Conservation (phyloP, 2,888 invertebrate species). For the Dynastes maya region DNA sequence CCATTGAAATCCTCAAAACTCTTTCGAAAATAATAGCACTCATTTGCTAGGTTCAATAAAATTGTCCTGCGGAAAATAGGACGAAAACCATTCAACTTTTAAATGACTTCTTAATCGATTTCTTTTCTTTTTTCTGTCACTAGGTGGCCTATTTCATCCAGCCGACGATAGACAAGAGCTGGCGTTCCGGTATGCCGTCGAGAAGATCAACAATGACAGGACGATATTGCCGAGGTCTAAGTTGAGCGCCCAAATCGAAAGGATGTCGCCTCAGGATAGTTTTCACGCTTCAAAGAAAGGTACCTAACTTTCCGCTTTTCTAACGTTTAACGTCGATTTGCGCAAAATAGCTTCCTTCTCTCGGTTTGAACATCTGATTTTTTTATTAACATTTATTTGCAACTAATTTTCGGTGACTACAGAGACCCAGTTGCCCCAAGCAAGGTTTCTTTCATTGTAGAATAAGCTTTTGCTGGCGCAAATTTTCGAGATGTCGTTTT, state of each 20-base stretch:
- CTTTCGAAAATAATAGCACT: too few relatives aligned
- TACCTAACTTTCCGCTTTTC: slow-evolving; percentile 65
- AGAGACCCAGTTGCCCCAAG: too few relatives aligned
- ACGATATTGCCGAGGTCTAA: slow-evolving; percentile 89
- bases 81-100: background rate
- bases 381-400: too few relatives aligned
- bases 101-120: slow-evolving; percentile 43
- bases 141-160: slow-evolving; percentile 92
- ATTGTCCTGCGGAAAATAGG: too few relatives aligned
- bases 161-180: slow-evolving; percentile 91
- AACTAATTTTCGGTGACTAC: too few relatives aligned
- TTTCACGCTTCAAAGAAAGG: slow-evolving; percentile 96
- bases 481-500: too few relatives aligned
- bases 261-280: slow-evolving; percentile 92
- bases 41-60: too few relatives aligned
- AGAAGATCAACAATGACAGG: slow-evolving; percentile 89
- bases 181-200: slow-evolving; percentile 94
- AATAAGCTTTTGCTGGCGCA: too few relatives aligned
- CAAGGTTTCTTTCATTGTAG: too few relatives aligned
- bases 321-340: background rate
- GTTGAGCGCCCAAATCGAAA: slow-evolving; percentile 90
- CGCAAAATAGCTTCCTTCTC: background rate
- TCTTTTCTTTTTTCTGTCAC: slow-evolving; percentile 59
- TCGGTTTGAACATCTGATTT: too few relatives aligned
- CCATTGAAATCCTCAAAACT: too few relatives aligned